Base-by-base conservation (phyloP, 2,113 vertebrate species). In the Setophaga coronata region DNA sequence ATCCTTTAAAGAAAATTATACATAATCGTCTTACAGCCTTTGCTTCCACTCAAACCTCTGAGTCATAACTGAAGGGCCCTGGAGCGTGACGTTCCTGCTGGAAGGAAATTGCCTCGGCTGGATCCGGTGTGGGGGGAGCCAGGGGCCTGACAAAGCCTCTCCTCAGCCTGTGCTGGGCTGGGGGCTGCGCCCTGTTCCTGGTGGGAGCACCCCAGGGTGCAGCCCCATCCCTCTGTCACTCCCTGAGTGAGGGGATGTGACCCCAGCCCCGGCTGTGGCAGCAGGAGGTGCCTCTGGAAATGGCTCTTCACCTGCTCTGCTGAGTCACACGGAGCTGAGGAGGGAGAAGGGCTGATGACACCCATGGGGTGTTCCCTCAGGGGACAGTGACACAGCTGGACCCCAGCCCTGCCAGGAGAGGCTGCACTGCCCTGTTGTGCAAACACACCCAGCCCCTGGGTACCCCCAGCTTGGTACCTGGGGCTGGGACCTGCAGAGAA, bases 21-120 rank as follows among this genome's bases (percentile, higher is more conserved):
- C 95, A 93, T 92, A 87, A 96, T 97, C 91, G 43, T 89, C 93
- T 88, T 65, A 19, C 62, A 91, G 94, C 95, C 90, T 77, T 91
- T 38, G 57, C 86, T 93, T 90, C 87, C 91, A 77, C 81, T 90
- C 92, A 73, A 40, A 54, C 53, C 91, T 95, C 95, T 97, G 97
- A 97, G 94, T 97, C 97, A 97, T 85, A 86, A 91, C 94, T 89
- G 93, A 97, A 96, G 96, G 89, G 95, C 91, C 85, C 95, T 89
- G 91, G 95, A 95, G 93, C 92, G 61, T 97, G 90, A 90, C 91
- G 91, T 94, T 96, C 94, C 90, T 86, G 92, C 77, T 84, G 91
- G 82, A 83, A 93, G 96, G 96, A 97, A 97, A 95, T 96, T 95
- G 92, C 96, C 94, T 90, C 4, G 23, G 81, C 72, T 76, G 95